Evolutionary conservation across 2,797 vertebrate genomes (phyloP).

Genomic region (Gallirallus australis): DNA sequence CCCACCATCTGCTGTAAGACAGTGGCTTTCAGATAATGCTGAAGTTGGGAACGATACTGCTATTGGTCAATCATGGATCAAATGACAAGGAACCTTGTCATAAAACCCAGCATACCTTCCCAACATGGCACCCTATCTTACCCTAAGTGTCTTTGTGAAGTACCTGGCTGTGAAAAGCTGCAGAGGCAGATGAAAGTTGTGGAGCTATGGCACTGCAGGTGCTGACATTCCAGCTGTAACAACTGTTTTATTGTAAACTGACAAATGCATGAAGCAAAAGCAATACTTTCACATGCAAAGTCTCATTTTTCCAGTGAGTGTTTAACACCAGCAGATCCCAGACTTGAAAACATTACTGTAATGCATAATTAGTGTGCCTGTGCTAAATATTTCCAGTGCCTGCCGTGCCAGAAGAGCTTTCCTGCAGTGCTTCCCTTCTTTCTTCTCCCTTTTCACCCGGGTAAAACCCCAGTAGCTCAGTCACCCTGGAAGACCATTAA

Average conservation of each 20-base stretch:
- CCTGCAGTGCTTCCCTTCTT: not conserved
- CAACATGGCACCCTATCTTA: not conserved
- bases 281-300: not conserved
- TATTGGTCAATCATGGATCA: not conserved
- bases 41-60: not conserved
- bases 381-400: slow-evolving; percentile 37
- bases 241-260: not conserved
- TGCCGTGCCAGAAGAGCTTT: not conserved
- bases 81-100: not conserved
- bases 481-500: not conserved
- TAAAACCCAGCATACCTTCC: not conserved
- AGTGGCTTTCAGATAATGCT: not conserved
- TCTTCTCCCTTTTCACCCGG: not conserved
- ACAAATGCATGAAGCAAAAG: not conserved
- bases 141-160: not conserved
- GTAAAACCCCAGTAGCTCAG: not conserved
- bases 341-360: not conserved
- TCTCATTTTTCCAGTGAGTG: not conserved
- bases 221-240: not conserved
- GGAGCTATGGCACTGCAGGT: not conserved
- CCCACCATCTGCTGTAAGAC: not conserved
- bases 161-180: slow-evolving; percentile 10
- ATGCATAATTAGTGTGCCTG: not conserved
- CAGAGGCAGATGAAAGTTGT: not conserved
- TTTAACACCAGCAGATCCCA: not conserved